Evolutionary conservation across 2,888 invertebrate genomes (phyloP).

Genomic region (Melanophora roralis): DNA sequence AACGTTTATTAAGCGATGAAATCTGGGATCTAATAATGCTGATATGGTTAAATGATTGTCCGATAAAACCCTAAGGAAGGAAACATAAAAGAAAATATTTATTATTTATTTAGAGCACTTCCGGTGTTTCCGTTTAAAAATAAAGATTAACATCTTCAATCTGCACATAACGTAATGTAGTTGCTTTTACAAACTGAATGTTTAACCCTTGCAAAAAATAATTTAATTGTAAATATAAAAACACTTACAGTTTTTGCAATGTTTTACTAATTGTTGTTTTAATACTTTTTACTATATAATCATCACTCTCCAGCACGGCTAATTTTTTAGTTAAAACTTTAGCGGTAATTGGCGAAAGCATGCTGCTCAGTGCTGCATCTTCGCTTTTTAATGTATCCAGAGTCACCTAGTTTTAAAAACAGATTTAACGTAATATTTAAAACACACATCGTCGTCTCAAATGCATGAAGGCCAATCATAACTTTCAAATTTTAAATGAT

Average conservation of each 20-base stretch:
- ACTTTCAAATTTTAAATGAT: too few species aligned
- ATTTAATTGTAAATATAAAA: not conserved
- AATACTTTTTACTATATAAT: conserved; percentile 67
- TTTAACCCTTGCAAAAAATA: too few species aligned
- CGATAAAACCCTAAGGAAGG: conserved; percentile 67
- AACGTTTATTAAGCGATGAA: conserved; percentile 72
- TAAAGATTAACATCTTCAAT: too few species aligned
- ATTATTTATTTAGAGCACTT: too few species aligned
- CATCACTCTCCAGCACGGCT: conserved; percentile 69
- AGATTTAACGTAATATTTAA: not conserved
- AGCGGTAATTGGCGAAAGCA: conserved; percentile 72
- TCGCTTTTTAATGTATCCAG: conserved; percentile 75
- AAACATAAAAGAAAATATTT: not conserved
- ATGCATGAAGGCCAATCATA: too few species aligned
- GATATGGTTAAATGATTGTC: conserved; percentile 73
- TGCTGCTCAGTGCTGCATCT: conserved; percentile 73
- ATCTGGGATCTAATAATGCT: conserved; percentile 75
- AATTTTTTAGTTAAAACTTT: conserved; percentile 73
- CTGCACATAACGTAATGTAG: too few species aligned
- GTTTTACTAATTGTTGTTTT: conserved; percentile 70
- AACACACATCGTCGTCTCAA: too few species aligned
- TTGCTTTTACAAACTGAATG: too few species aligned
- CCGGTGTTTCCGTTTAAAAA: too few species aligned
- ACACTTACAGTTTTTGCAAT: conserved; percentile 69
- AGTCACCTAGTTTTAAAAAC: conserved; percentile 68